phyloP scores from a whole-genome alignment of 2,113 vertebrate species.

The Planiliza haematocheilus region DNA sequence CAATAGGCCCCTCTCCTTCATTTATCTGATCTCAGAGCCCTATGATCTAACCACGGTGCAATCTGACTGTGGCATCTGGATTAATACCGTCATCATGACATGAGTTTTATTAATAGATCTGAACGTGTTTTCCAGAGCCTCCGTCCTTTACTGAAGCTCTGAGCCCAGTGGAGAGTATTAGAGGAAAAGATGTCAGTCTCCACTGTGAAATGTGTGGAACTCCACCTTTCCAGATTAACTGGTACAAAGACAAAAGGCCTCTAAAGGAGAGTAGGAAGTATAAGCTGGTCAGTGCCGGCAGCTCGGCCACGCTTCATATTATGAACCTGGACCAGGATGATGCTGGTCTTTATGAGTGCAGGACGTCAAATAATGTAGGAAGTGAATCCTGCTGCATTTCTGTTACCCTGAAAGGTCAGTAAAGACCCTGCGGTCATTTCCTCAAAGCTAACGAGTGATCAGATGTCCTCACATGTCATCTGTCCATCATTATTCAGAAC shows the following conservation, averaged over 20 bases:
- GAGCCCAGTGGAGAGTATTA: slow-evolving; percentile 86
- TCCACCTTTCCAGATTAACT: slow-evolving; percentile 90
- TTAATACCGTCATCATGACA: too few species aligned
- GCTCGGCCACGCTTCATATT: slow-evolving; percentile 88
- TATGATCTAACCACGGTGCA: too few species aligned
- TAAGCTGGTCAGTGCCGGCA: slow-evolving; percentile 89
- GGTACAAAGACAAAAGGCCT: slow-evolving; percentile 94
- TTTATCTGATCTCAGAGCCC: too few species aligned
- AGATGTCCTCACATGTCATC: slow-evolving; percentile 69
- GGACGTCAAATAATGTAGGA: slow-evolving; percentile 91
- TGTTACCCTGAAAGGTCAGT: slow-evolving; percentile 92
- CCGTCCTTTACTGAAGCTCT: slow-evolving; percentile 91
- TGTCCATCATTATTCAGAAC: slow-evolving; percentile 86
- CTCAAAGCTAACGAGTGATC: background rate
- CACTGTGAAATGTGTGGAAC: slow-evolving; percentile 93
- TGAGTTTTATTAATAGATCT: slow-evolving; percentile 67
- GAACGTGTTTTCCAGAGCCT: slow-evolving; percentile 86
- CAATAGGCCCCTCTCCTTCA: too few species aligned
- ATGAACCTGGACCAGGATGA: slow-evolving; percentile 89
- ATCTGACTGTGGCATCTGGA: too few species aligned
- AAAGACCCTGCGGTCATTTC: background rate
- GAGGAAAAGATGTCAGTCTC: slow-evolving; percentile 91
- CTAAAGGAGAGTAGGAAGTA: slow-evolving; percentile 94
- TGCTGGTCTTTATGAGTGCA: slow-evolving; percentile 92
- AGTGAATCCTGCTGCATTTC: slow-evolving; percentile 85